phyloP scores from a whole-genome alignment of 1,140 invertebrate genomes.

The Eueides isabella region DNA sequence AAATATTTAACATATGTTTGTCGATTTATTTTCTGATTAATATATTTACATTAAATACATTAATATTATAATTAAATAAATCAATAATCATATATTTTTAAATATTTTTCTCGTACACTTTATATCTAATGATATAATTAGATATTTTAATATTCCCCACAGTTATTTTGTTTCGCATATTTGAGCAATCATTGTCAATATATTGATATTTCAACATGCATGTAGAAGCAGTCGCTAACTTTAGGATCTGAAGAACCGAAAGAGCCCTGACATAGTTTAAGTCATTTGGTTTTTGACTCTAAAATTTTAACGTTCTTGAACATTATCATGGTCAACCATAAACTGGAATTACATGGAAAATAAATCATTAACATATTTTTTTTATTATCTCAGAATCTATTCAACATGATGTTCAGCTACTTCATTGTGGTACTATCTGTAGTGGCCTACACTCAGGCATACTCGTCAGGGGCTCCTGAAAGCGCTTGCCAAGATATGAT shows the following conservation, averaged over 20 bases:
- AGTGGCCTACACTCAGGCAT: constrained; percentile 58
- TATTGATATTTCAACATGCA: constrained; percentile 52
- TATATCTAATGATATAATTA: not conserved
- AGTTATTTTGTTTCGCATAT: constrained; percentile 49
- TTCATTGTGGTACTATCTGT: constrained; percentile 51
- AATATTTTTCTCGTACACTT: not conserved
- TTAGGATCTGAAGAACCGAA: constrained; percentile 60
- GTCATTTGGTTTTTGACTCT: constrained; percentile 29
- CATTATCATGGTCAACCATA: constrained; percentile 10
- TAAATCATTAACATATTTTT: not conserved
- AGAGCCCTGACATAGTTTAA: constrained; percentile 68
- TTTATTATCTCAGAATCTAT: constrained; percentile 35
- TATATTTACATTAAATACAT: too few relatives aligned
- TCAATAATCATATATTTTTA: not conserved
- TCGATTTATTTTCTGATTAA: too few relatives aligned
- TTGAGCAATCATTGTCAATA: constrained; percentile 54
- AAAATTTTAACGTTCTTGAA: constrained; percentile 33
- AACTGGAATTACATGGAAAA: not conserved
- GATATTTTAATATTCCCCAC: not conserved
- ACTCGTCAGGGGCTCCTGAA: constrained; percentile 76
- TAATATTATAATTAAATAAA: too few relatives aligned
- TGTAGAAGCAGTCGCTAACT: constrained; percentile 58
- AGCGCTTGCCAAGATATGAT: constrained; percentile 80
- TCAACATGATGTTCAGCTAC: constrained; percentile 58
- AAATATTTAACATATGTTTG: too few relatives aligned